Evolutionary conservation across 2,113 vertebrate species (phyloP), one percentile per base, ranked within the genome.

Genomic region (Dasyornis broadbenti): DNA sequence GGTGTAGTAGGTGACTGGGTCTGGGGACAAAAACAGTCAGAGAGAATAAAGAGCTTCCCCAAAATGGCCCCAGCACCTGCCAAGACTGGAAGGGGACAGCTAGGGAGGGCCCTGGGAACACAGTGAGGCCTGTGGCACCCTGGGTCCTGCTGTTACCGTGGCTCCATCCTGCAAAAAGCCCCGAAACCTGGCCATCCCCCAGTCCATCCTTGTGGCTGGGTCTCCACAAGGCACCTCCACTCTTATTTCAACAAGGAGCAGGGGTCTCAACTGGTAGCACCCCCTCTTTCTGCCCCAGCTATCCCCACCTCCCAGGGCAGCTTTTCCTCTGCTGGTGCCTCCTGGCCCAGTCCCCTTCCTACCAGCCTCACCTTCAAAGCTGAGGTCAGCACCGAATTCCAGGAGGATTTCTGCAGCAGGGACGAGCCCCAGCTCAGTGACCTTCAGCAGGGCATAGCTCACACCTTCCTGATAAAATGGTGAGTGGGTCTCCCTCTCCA

Each of bases 1-100:
- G 0, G 98, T 99, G 98, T 99, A 99, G 96, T 99, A 99, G 1
- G 99, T 99, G 66, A 99, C 99, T 0, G 99, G 99, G 91, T 99
- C 99, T 99, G 96, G 28, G 60, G 40, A n/a, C 10, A 65, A 18
- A 52, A 68, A 37, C 47, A 6, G 44, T 64, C 80, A 91, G 33
- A 59, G 39, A 61, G 27, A 68, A 64, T 24, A 4, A 78, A 47
- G 69, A 15, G 20, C n/a, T 76, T 39, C n/a, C 76, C 26, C 59
- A 27, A 11, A 77, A 49, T 0, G 0, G 59, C 59, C 44, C 35
- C 3, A 12, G n/a, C 2, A 26, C 12, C 56, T 40, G 7, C 39
- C 54, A 31, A 3, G 39, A 71, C 42, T 6, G 4, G 14, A 18
- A 69, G 15, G 22, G 13, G 19, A 64, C 37, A 81, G 45, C 56